These are phyloP conservation scores for Cebidichthys violaceus DNA, from an alignment of 2,113 vertebrate species.

Conservation along the genomic window DNA sequence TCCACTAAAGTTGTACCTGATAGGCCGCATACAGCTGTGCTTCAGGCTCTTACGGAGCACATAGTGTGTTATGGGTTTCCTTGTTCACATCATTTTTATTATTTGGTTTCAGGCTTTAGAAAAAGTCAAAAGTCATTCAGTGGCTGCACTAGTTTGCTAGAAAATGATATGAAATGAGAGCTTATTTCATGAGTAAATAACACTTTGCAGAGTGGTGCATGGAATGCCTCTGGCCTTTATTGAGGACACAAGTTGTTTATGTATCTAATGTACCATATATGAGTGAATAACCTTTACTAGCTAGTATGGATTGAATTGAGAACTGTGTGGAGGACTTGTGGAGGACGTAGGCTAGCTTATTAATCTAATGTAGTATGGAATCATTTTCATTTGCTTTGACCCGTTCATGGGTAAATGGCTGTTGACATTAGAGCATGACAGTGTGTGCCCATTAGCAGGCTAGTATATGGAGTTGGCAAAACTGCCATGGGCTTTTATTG, in stretches of 20 bases:
- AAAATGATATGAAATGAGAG: constrained; percentile 44
- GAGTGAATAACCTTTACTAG: constrained; percentile 65
- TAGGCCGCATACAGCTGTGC: not conserved
- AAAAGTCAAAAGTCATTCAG: constrained; percentile 55
- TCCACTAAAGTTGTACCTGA: not conserved
- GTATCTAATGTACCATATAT: constrained; percentile 63
- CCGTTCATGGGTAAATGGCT: constrained; percentile 47
- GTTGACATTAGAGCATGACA: constrained; percentile 51
- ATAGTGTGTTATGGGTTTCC: not conserved
- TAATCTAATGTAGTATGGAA: constrained; percentile 38
- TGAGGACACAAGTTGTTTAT: constrained; percentile 59
- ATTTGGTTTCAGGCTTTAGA: constrained; percentile 25
- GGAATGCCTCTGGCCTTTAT: constrained; percentile 45
- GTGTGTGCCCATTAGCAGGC: constrained; percentile 49
- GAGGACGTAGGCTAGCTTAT: constrained; percentile 51
- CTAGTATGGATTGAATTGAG: constrained; percentile 50
- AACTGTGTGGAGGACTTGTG: constrained; percentile 42
- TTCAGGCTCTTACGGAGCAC: constrained; percentile 11
- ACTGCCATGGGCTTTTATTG: constrained; percentile 54
- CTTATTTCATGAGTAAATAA: constrained; percentile 55
- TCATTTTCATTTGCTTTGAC: constrained; percentile 40
- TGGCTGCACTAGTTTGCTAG: not conserved
- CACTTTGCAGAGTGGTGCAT: constrained; percentile 34
- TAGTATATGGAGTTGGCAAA: constrained; percentile 48
- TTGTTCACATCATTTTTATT: not conserved